A percentile compares a stretch with the other conserved stretches of the same genome.
Conservation (phyloP, 2,113 vertebrate species). For the Crotalus helleri region DNA sequence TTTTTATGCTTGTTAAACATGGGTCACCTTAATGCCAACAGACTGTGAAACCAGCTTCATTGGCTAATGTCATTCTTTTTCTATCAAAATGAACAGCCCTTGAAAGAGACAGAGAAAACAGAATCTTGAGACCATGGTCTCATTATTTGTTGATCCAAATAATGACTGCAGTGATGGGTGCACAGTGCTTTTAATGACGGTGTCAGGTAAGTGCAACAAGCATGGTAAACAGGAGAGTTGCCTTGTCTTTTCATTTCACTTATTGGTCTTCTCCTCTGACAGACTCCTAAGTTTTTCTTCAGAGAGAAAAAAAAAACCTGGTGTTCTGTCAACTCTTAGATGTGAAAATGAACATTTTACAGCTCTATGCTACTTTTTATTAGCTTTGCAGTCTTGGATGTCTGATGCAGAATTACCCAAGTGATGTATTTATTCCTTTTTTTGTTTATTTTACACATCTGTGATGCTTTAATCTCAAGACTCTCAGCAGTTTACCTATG, state of each 20-base stretch:
- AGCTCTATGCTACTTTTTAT: not conserved
- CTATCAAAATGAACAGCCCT: not conserved
- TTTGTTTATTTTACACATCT: not conserved
- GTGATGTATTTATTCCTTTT: not conserved
- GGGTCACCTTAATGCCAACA: not conserved
- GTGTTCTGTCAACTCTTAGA: not conserved
- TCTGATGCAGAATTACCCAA: not conserved
- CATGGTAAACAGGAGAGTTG: not conserved
- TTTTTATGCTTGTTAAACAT: not conserved
- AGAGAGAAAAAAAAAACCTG: not conserved
- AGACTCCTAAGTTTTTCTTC: not conserved
- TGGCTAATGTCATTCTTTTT: not conserved
- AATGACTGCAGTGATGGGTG: not conserved
- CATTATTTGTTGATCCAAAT: not conserved
- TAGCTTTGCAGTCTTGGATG: not conserved
- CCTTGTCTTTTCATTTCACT: not conserved
- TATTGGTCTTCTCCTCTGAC: slow-evolving; percentile 3
- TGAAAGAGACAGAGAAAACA: slow-evolving; percentile 12
- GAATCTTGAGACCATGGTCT: slow-evolving; percentile 21
- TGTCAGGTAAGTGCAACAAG: not conserved
- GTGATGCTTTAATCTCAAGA: not conserved
- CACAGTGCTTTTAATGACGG: not conserved
- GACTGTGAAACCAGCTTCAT: not conserved
- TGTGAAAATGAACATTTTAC: not conserved
- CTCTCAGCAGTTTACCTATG: not conserved